Conservation (phyloP, 2,888 invertebrate species). For the Rhagonycha lutea region DNA sequence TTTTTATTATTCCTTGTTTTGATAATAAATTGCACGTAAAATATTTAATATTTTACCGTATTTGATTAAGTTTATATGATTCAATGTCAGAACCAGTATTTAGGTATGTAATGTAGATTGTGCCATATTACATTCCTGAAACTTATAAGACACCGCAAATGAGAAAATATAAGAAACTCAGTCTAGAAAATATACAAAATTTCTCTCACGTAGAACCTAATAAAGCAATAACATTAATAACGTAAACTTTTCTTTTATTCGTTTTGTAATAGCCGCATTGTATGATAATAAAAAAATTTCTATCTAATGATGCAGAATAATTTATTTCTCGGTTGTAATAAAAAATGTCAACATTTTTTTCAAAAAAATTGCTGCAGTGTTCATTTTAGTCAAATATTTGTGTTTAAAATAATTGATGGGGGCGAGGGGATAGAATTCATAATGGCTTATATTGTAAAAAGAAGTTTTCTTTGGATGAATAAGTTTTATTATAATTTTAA, state of each 20-base stretch:
- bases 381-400: too few species aligned
- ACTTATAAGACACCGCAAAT: background rate
- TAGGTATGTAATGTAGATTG: background rate
- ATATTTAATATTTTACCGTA: background rate
- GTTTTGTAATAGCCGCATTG: background rate
- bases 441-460: too few species aligned
- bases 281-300: background rate
- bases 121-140: background rate
- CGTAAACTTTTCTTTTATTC: background rate
- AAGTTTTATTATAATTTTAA: too few species aligned
- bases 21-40: too few species aligned
- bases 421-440: too few species aligned
- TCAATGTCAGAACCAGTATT: background rate
- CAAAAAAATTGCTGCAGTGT: background rate
- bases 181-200: background rate
- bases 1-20: too few species aligned
- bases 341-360: background rate
- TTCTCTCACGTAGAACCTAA: background rate
- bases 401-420: too few species aligned
- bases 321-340: background rate
- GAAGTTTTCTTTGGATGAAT: too few species aligned
- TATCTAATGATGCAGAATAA: background rate
- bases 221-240: background rate
- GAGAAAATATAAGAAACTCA: background rate
- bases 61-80: background rate